Percentiles rank a stretch among this genome's conserved stretches.
Conservation (phyloP, 2,113 vertebrate genomes). For the Myrmecobius fasciatus region DNA sequence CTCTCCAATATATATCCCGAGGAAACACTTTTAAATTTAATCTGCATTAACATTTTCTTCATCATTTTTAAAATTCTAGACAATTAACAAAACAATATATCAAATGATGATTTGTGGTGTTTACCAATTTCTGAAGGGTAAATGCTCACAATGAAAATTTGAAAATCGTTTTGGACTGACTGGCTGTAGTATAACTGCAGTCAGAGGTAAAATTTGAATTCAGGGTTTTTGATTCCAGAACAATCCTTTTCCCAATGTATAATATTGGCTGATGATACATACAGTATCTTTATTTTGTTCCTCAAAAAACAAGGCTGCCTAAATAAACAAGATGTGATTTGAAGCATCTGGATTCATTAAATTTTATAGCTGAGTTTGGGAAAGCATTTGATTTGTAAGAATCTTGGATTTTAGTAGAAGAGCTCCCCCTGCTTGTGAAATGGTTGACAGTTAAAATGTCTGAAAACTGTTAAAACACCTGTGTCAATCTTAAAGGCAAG, state of each 20-base stretch:
- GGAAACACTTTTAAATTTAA: background rate
- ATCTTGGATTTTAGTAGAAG: slow-evolving; percentile 35
- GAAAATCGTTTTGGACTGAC: background rate
- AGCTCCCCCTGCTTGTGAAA: slow-evolving; percentile 69
- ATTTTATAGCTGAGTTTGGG: background rate
- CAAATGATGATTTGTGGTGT: background rate
- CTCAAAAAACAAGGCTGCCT: background rate
- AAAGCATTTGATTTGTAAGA: background rate
- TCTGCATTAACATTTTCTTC: background rate
- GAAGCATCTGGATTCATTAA: background rate
- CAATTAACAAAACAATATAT: background rate
- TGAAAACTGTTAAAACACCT: background rate
- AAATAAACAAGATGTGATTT: background rate
- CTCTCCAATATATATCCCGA: background rate
- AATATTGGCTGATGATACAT: background rate
- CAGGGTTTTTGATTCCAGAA: background rate
- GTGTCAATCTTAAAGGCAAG: background rate
- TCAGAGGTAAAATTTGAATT: background rate
- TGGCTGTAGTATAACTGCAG: background rate
- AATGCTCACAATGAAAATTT: background rate
- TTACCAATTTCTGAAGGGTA: background rate
- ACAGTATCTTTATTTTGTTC: background rate
- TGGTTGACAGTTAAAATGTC: background rate
- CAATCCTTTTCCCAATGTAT: background rate
- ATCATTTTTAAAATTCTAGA: background rate